Conservation (phyloP, 2,888 invertebrate genomes). For the Schizaphis graminum region DNA sequence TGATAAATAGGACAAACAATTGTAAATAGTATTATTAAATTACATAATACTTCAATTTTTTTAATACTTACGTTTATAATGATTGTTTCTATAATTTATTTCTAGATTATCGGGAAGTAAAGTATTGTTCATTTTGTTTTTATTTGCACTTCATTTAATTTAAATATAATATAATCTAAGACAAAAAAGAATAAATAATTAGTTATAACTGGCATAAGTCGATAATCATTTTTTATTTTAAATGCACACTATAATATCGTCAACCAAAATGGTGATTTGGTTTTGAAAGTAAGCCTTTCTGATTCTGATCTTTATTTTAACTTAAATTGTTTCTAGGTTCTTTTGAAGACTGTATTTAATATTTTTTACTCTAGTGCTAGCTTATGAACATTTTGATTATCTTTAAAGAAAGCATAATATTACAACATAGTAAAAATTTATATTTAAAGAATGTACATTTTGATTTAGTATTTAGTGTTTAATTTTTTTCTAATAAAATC, state of each 20-base stretch:
- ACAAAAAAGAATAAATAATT: neutral
- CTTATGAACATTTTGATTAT: neutral
- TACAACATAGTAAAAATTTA: neutral
- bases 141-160: neutral
- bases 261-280: neutral
- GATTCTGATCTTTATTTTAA: neutral
- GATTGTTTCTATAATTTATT: neutral
- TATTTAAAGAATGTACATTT: neutral
- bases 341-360: neutral
- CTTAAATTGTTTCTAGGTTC: neutral
- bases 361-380: neutral
- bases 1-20: neutral
- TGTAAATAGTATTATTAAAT: neutral
- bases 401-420: neutral
- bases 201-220: neutral
- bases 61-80: conserved; percentile 20
- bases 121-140: neutral
- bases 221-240: neutral
- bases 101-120: neutral
- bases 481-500: too few species aligned
- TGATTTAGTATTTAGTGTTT: neutral
- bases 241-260: neutral
- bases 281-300: neutral
- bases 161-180: neutral
- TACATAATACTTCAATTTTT: neutral